Evolutionary conservation across 2,797 vertebrate genomes (phyloP).

Genomic region (Poliocrania exsul): DNA sequence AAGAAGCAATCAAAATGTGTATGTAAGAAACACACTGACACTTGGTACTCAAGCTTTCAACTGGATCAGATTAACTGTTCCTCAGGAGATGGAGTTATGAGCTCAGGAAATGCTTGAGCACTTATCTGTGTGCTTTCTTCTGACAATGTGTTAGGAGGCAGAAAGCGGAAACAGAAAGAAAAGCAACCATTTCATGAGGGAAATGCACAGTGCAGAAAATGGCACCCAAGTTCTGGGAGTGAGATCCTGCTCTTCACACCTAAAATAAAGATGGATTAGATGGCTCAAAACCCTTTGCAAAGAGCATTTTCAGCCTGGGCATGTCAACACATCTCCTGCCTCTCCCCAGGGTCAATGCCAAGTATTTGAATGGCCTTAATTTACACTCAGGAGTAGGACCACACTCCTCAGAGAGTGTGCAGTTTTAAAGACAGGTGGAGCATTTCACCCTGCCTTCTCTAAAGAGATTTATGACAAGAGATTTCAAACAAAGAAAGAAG

Average conservation of each 20-base stretch:
- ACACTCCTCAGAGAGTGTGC: fast-evolving
- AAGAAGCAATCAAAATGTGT: not conserved
- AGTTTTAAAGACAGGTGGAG: not conserved
- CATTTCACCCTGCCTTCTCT: not conserved
- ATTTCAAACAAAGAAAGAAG: not conserved
- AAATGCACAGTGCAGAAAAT: not conserved
- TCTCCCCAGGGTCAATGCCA: fast-evolving
- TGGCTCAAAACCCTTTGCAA: not conserved
- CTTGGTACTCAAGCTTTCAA: not conserved
- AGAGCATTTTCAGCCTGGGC: not conserved
- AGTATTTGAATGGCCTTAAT: not conserved
- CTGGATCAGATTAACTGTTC: constrained; percentile 1
- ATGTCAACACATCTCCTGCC: not conserved
- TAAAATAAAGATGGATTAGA: not conserved
- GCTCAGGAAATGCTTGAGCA: constrained; percentile 39
- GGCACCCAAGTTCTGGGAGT: fast-evolving
- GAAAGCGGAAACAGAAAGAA: not conserved
- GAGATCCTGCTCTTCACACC: not conserved
- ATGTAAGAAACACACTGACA: not conserved
- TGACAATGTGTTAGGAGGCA: not conserved
- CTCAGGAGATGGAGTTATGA: not conserved
- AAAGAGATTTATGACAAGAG: not conserved
- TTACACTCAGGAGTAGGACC: not conserved
- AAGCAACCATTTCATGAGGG: not conserved
- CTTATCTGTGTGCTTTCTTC: constrained; percentile 7